Evolutionary conservation across 2,113 vertebrate genomes (phyloP).

Genomic region (Petrocephalus zakoni): DNA sequence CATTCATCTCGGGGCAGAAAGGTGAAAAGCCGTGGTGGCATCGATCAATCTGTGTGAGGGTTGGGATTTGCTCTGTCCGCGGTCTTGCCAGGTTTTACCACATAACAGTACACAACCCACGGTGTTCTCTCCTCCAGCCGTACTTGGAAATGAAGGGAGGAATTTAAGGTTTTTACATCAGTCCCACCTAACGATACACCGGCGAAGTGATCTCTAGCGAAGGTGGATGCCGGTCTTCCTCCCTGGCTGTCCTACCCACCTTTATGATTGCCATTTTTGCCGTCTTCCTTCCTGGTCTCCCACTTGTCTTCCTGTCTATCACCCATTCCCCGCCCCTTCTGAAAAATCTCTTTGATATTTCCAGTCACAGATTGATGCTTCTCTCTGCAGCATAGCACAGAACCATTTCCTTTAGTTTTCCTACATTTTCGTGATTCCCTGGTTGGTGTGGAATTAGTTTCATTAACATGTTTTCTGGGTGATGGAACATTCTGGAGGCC

Average conservation of each 20-base stretch:
- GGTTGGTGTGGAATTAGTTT: background rate
- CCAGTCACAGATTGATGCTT: background rate
- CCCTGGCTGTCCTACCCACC: background rate
- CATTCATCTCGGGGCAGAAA: slow-evolving; percentile 78
- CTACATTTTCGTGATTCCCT: background rate
- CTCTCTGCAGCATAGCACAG: background rate
- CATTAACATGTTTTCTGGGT: background rate
- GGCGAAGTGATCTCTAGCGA: background rate
- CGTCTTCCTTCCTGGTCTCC: background rate
- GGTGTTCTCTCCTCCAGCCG: slow-evolving; percentile 18
- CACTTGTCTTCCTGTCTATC: background rate
- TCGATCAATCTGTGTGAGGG: slow-evolving; percentile 58
- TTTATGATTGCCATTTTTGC: background rate
- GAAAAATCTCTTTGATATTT: background rate
- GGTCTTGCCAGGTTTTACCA: slow-evolving; percentile 84
- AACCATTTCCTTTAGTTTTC: background rate
- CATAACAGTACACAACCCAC: slow-evolving; percentile 57
- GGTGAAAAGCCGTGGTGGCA: slow-evolving; percentile 77
- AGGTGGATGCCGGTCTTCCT: background rate
- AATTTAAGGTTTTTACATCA: background rate
- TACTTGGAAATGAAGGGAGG: background rate
- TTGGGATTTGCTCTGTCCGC: slow-evolving; percentile 75
- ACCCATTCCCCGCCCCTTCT: background rate
- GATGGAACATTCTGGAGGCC: background rate
- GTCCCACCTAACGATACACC: background rate